Base-by-base conservation (phyloP, 2,797 vertebrate genomes). In the Lepilemur ruficaudatus region DNA sequence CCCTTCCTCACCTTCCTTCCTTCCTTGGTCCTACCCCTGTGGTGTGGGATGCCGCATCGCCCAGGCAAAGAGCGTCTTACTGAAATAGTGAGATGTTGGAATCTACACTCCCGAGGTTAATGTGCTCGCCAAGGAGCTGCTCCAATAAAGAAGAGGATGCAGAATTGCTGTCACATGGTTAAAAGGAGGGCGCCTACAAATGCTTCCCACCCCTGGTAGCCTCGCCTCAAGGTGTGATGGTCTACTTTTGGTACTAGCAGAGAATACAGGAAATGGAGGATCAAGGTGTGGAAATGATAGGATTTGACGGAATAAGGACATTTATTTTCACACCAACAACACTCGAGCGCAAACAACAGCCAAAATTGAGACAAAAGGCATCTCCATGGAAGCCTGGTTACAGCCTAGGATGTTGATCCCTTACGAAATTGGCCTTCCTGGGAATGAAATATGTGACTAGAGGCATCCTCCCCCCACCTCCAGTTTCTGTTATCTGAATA, bases 291-390 rank as follows among this genome's bases (percentile, higher is more conserved):
- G 65, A 63, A 38, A 50, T 18, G 82, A 50, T 22, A 1, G 0
- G 15, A 28, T 20, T 52, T 9, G 50, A 67, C 38, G 1, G 22
- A 90, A 69, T 22, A 63, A 92, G 38, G 18, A 18, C 50, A 32
- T 84, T 65, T 91, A 32, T 84, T 65, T 92, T 96, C 87, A 65
- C 17, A 72, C 82, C 28, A 50, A 41, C 91, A 65, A 18, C 38
- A 61, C 3, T 43, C 55, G 61, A 57, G 80, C 82, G 43, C 57
- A 5, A 61, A 84, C 48, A 50, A 41, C 14, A 94, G 94, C 91
- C 91, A 70, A 30, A 70, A 52, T 30, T 50, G 89, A 59, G 78
- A 89, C 61, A 79, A 63, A 95, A 98, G 43, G 63, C 94, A 96
- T 84, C 94, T 94, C 38, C 48, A 57, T 46, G 7, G 14, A 25